phyloP scores from a whole-genome alignment of 1,140 invertebrate species.

The Pogonomyrmex barbatus region DNA sequence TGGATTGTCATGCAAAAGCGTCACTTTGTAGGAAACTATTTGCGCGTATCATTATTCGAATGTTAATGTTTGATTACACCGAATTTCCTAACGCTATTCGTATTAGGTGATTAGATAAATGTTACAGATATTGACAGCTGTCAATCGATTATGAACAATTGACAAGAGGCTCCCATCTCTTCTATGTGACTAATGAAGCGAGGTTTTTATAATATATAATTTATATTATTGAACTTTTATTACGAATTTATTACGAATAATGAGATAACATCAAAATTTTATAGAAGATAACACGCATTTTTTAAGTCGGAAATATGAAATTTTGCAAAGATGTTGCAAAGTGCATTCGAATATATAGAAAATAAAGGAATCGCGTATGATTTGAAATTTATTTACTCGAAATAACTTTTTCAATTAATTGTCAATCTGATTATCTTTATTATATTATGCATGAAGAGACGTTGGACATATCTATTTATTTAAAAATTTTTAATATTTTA shows the following conservation, averaged over 20 bases:
- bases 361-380: conserved; percentile 21
- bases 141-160: conserved; percentile 8
- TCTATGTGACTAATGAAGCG: background rate
- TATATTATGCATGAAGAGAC: background rate
- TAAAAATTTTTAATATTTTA: background rate
- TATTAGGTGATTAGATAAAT: conserved; percentile 37
- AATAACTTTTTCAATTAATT: conserved; percentile 26
- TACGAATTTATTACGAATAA: background rate
- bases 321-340: background rate
- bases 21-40: background rate
- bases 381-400: background rate
- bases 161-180: background rate
- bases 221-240: background rate
- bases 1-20: background rate
- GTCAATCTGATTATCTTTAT: conserved; percentile 8
- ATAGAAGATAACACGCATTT: background rate
- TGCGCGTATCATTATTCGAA: background rate
- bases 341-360: background rate
- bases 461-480: background rate
- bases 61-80: background rate
- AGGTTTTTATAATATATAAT: background rate
- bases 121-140: background rate
- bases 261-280: background rate
- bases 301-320: background rate
- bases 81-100: background rate